Base-by-base conservation (phyloP, 2,113 vertebrate species). In the Cryptomyrus ogoouensis region DNA sequence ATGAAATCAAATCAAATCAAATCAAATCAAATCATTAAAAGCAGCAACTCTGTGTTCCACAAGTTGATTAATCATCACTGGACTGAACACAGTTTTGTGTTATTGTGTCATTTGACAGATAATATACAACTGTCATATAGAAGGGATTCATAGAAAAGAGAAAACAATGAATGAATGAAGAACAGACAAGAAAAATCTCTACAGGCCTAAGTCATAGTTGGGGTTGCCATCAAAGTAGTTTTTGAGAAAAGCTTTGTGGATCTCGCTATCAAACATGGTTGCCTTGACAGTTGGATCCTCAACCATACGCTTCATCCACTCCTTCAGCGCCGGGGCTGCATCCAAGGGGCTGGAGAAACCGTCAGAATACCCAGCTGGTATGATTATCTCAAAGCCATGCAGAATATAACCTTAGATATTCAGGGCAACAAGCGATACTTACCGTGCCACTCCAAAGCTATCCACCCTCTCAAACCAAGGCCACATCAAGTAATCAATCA, bases 401-500 rank as follows among this genome's bases (percentile, higher is more conserved):
- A 19, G 27, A 53, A 44, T 1, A 35, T 19, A 35, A 35, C 35
- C 17, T 83, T 70, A 9, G 6, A 42, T 52, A 6, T 31, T 89
- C 35, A 6, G 74, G 31, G 62, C 1, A 58, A 88, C 13, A 44
- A 88, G 49, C 44, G 52, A 85, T 91, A 94, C 97, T 95, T 95
- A 99, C 98, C 96, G 93, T 17, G 93, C 86, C 90, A 98, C 88
- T 0, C 95, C 92, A 53, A 94, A 90, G 1, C 90, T 0, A 89
- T 96, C 95, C 50, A 97, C 90, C n/a, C 97, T 96, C 93, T 99
- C 97, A 95, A 99, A 98, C 96, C 97, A 99, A 0, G 98, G 98
- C 97, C 97, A 99, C 44, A 99, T 96, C 95, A 99, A 92, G 94
- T 98, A 99, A 94, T 99, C 98, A 49, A 97, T 90, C 98, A 99